A percentile compares a stretch with the other conserved stretches of the same genome.
phyloP scores from a whole-genome alignment of 2,888 invertebrate genomes.

The Tachina lurida region DNA sequence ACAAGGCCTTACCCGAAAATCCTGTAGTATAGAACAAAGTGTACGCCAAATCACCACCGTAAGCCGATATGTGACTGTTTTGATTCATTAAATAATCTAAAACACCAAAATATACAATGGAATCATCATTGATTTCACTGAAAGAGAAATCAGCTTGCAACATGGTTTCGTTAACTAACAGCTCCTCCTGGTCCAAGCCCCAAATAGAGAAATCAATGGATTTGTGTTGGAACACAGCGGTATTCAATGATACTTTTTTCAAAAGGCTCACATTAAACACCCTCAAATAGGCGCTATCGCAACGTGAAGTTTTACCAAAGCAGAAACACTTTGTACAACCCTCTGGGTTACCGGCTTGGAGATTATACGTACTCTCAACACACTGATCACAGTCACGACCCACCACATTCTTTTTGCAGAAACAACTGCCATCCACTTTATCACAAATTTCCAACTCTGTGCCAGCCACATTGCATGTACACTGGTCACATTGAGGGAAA shows the following conservation, averaged over 20 bases:
- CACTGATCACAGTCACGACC: constrained; percentile 93
- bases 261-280: constrained; percentile 82
- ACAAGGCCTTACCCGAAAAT: constrained; percentile 85
- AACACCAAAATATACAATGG: constrained; percentile 81
- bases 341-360: constrained; percentile 91
- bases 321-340: constrained; percentile 99
- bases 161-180: constrained; percentile 81
- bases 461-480: constrained; percentile 92
- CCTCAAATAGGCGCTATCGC: constrained; percentile 89
- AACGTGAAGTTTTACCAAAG: constrained; percentile 95
- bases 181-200: constrained; percentile 77
- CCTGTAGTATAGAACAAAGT: constrained; percentile 88
- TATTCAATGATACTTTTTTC: constrained; percentile 78
- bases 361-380: constrained; percentile 94
- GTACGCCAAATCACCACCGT: constrained; percentile 93
- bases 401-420: constrained; percentile 90
- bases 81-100: constrained; percentile 81
- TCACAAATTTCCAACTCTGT: constrained; percentile 95
- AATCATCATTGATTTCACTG: constrained; percentile 77
- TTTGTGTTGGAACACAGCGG: constrained; percentile 76
- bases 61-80: constrained; percentile 92
- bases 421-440: constrained; percentile 87
- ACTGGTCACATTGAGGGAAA: constrained; percentile 94
- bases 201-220: constrained; percentile 78
- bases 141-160: constrained; percentile 80